Evolutionary conservation across 2,888 invertebrate genomes (phyloP), one percentile per base, ranked within the genome.

Genomic region (Cybosia mesomella): DNA sequence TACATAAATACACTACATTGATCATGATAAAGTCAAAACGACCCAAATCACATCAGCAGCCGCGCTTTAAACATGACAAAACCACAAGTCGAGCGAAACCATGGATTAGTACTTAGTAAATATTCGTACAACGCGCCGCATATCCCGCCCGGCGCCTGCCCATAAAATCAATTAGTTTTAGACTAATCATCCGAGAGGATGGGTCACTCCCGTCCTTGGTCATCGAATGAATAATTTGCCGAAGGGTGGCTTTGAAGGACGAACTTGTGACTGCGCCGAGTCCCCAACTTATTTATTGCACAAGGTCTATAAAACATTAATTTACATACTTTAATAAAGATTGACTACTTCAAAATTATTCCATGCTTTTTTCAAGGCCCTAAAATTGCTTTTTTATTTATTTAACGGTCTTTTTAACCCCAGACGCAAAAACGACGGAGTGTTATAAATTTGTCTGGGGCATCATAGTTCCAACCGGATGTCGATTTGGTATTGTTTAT

Each of bases 161-260:
- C 83, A 81, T 85, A 81, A 85, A 89, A 91, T 89, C 89, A 90
- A 90, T 91, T 89, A 90, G 87, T 85, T 86, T 86, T 82, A 81
- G 83, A 87, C 87, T 89, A 90, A 91, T 90, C 87, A 87, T 83
- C 84, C 83, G 84, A 80, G 74, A 83, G 83, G 81, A 82, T 83
- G 88, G 89, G 87, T 86, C 85, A 85, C 84, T 82, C 71, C 77
- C 84, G 77, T 82, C 83, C 74, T 81, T 84, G 86, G 85, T 85
- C 87, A 84, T 75, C 76, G 83, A 83, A 82, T 89, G 86, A 90
- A 90, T 90, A 89, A 89, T 90, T 88, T 82, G 78, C 76, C 68
- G 77, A 82, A 79, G 82, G 84, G 79, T 72, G 82, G 81, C 81
- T 83, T 79, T 75, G 64, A 65, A 70, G 73, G 71, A 69, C 64